These are phyloP conservation scores for Gastracanthus pulcherrimus DNA, from an alignment of 2,888 invertebrate genomes.

Conservation along the genomic window DNA sequence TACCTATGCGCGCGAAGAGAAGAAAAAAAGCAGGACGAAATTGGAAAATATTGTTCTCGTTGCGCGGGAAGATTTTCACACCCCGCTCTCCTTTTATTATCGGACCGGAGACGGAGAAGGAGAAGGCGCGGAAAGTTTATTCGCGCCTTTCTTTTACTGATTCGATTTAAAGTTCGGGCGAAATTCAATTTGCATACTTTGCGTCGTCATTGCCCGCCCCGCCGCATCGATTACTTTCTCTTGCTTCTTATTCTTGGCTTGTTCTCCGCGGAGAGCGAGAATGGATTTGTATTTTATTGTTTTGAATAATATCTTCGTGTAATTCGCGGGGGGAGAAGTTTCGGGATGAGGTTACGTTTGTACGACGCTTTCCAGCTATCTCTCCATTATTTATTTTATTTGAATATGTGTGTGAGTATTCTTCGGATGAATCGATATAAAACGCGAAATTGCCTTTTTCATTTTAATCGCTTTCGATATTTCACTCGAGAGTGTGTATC, in stretches of 20 bases:
- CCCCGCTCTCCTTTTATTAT: constrained; percentile 19
- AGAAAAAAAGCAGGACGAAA: background rate
- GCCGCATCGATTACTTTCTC: constrained; percentile 18
- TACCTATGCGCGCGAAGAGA: background rate
- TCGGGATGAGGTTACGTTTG: background rate
- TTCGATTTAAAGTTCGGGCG: constrained; percentile 39
- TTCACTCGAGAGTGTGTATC: background rate
- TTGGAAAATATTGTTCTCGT: constrained; percentile 34
- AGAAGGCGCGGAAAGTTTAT: constrained; percentile 20
- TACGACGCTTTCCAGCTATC: too few relatives aligned
- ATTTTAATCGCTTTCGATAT: constrained; percentile 28
- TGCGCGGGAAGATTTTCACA: background rate
- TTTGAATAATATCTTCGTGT: background rate
- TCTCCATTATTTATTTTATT: background rate
- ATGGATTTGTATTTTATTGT: background rate
- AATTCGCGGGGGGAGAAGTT: background rate
- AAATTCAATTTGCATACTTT: constrained; percentile 49
- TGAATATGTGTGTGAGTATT: background rate
- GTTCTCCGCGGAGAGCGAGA: background rate
- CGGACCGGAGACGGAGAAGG: constrained; percentile 8
- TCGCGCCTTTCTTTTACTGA: constrained; percentile 36
- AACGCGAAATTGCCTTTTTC: constrained; percentile 27
- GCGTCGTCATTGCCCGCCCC: background rate
- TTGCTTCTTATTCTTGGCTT: background rate
- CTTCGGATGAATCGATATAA: constrained; percentile 5